Evolutionary conservation across 2,888 invertebrate genomes (phyloP).

Genomic region (Periphyllus acericola): DNA sequence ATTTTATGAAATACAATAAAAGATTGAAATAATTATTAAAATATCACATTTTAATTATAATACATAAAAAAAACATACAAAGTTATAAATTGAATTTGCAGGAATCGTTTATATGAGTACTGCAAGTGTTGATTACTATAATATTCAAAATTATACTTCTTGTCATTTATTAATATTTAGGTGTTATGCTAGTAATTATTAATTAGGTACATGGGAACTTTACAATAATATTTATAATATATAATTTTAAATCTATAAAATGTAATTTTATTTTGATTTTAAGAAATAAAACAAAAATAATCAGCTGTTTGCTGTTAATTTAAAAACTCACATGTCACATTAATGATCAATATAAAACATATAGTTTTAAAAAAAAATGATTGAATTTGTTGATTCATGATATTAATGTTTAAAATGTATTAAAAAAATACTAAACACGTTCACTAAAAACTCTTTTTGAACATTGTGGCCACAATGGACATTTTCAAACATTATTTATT

Average conservation of each 20-base stretch:
- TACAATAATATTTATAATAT: neutral
- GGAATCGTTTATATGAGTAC: too few relatives aligned
- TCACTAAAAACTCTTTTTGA: constrained; percentile 25
- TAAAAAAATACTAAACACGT: neutral
- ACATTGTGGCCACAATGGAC: neutral
- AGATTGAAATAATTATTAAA: too few relatives aligned
- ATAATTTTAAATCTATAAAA: too few relatives aligned
- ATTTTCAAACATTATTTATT: constrained; percentile 15
- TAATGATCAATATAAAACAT: constrained; percentile 17
- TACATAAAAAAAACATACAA: too few relatives aligned
- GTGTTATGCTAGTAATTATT: neutral
- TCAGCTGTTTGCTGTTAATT: neutral
- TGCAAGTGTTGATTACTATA: too few relatives aligned
- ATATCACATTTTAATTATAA: too few relatives aligned
- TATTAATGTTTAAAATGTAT: neutral
- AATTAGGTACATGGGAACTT: neutral
- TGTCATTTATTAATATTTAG: neutral
- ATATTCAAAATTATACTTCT: too few relatives aligned
- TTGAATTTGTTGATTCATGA: constrained; percentile 11
- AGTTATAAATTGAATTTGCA: too few relatives aligned
- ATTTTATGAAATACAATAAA: too few relatives aligned
- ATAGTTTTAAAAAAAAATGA: constrained; percentile 21
- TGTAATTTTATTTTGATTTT: neutral
- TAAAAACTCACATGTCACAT: constrained; percentile 34
- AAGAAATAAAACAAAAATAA: neutral